Base-by-base conservation (phyloP, 2,888 invertebrate genomes). In the Orthosia gracilis region DNA sequence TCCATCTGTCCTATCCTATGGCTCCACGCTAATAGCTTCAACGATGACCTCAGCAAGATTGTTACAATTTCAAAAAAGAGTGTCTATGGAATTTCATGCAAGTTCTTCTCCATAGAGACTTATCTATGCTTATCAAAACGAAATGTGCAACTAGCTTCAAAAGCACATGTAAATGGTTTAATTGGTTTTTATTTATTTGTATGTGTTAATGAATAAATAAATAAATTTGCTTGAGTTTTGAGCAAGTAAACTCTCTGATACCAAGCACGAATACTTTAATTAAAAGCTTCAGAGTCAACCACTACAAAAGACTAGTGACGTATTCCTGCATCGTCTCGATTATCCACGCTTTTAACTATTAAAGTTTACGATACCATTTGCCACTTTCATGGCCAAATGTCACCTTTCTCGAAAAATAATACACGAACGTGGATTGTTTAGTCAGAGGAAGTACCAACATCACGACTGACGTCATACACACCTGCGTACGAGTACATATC, bases 391-490 rank as follows among this genome's bases (percentile, higher is more conserved):
- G 49, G 54, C 13, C 78, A 17, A 77, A 78, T 75, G 49, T 75
- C 70, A 61, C 52, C 57, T 57, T 57, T 78, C 50, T 52, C 64
- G 26, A 55, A 70, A 76, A 82, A 70, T 66, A 69, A 63, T 52
- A n/a, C 49, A 26, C 49, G 23, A 21, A 23, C 63, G 54, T 59
- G 55, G n/a, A 68, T 65, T 64, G 54, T 77, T 78, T 66, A 23
- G 57, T 23, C 69, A 59, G 23, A 66, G 57, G 69, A 79, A 73
- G 64, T 67, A 83, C n/a, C 55, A 82, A 62, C 64, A 72, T 70
- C 31, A 59, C 40, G 47, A 13, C 26, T 73, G 70, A 82, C 82
- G 75, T 83, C 84, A 82, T 66, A 62, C 73, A 72, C 76, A 78
- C 73, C 76, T 77, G 74, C 66, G 59, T 65, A 69, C 47, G 78